A percentile compares a stretch with the other conserved stretches of the same genome.
phyloP scores from a whole-genome alignment of 1,140 invertebrate species.

The Yoshiicerus persimilis region DNA sequence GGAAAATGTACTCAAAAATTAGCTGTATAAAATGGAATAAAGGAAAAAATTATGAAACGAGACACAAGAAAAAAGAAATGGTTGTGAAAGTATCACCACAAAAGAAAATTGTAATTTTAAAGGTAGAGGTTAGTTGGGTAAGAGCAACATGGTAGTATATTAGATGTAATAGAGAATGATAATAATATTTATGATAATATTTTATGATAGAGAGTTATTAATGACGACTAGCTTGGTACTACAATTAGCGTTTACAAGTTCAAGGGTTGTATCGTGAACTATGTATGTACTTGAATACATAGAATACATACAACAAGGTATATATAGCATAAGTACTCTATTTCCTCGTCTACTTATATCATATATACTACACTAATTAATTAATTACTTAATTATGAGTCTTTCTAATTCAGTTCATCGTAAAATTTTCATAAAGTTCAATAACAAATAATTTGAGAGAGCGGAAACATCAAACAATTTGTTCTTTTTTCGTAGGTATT shows the following conservation, averaged over 20 bases:
- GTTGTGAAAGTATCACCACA: not conserved
- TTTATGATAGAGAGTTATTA: not conserved
- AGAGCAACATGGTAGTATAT: not conserved
- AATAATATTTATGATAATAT: not conserved
- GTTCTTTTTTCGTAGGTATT: constrained; percentile 49
- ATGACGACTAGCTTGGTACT: not conserved
- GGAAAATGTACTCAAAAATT: too few relatives aligned
- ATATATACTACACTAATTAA: not conserved
- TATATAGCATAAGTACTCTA: not conserved
- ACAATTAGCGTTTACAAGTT: not conserved
- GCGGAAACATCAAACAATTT: constrained; percentile 47
- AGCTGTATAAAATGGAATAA: not conserved
- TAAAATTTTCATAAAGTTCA: constrained; percentile 17
- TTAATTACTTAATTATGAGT: not conserved
- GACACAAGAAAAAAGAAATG: not conserved
- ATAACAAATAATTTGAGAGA: constrained; percentile 15
- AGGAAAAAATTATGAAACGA: not conserved
- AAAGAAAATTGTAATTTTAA: not conserved
- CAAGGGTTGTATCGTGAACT: too few relatives aligned
- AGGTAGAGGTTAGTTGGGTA: not conserved
- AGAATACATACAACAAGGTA: not conserved
- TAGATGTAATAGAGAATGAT: not conserved
- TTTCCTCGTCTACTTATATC: not conserved
- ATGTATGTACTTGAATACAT: not conserved
- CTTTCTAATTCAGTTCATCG: constrained; percentile 11